A percentile compares a stretch with the other conserved stretches of the same genome.
Evolutionary conservation across 2,113 vertebrate species (phyloP).

Genomic region (Dissostichus mawsoni): DNA sequence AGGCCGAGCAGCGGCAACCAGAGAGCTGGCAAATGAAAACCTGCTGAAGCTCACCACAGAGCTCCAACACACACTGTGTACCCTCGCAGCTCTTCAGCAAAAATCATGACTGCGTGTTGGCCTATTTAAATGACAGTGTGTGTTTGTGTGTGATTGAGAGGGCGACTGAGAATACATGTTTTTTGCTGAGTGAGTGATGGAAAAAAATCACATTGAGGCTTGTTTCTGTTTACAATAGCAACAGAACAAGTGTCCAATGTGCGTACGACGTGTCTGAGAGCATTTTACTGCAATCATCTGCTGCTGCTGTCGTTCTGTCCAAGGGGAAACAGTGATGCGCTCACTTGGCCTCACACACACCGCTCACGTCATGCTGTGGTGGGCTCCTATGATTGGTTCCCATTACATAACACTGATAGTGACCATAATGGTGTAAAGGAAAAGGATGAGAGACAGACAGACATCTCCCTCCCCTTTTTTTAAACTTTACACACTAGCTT

Average conservation of each 20-base stretch:
- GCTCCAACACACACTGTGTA: conserved; percentile 35
- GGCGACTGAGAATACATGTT: neutral
- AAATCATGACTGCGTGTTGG: conserved; percentile 40
- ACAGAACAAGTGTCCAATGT: conserved; percentile 36
- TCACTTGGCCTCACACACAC: conserved; percentile 37
- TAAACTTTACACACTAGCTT: neutral
- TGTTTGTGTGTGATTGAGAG: conserved; percentile 7
- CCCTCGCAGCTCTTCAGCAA: conserved; percentile 19
- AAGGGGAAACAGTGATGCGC: conserved; percentile 57
- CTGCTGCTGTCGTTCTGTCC: conserved; percentile 49
- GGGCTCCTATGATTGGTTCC: conserved; percentile 38
- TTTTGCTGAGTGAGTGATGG: conserved; percentile 8
- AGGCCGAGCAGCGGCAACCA: conserved; percentile 67
- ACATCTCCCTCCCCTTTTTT: neutral
- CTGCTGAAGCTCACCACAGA: conserved; percentile 72
- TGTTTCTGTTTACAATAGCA: conserved; percentile 52
- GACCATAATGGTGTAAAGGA: conserved; percentile 17
- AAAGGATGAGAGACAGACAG: conserved; percentile 23
- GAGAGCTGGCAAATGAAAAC: conserved; percentile 80
- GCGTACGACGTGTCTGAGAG: conserved; percentile 23
- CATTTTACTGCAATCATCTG: conserved; percentile 56
- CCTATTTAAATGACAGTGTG: neutral
- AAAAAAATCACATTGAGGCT: conserved; percentile 22
- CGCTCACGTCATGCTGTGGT: conserved; percentile 41
- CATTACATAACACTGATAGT: conserved; percentile 56